Base-by-base conservation (phyloP, 2,113 vertebrate species). In the Miniopterus natalensis region DNA sequence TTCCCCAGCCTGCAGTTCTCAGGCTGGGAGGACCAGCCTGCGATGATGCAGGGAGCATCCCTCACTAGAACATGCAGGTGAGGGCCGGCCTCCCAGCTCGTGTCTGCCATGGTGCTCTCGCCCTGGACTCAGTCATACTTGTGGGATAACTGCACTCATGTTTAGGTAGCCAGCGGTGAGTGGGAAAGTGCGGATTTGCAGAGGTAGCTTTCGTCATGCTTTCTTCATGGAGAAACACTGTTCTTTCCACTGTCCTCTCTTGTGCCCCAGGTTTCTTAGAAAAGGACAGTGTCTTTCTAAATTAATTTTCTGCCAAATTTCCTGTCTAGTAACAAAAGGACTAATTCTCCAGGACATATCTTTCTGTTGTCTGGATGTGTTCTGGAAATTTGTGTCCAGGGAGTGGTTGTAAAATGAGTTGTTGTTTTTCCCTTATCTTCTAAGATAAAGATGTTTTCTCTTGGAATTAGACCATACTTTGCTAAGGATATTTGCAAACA, bases 261-360 rank as follows among this genome's bases (percentile, higher is more conserved):
- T 3, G 1, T 65, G n/a, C 36, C 47, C 23, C 15, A 20, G 0
- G 61, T 51, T 55, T 88, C 55, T 83, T 88, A 49, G 40, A 68
- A 73, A 61, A 57, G n/a, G 13, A 49, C 59, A 25, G 9, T 40
- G 78, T 21, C 21, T 90, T 45, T 53, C 20, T 42, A n/a, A 61
- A 14, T 93, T 63, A 68, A 57, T 87, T 94, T 74, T 90, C 53
- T 92, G 21, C 49, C 66, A 88, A 40, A 90, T 47, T 93, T 89
- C 42, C 15, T 27, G 15, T 77, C 57, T 84, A 23, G 14, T 42
- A 90, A 31, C 40, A n/a, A 83, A 86, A 86, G 29, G 31, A 45
- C 6, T 42, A 7, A 66, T 12, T 40, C 13, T 3, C 20, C 11
- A 8, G 31, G 20, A 73, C 29, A 29, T 51, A 63, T 8, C 0